Conservation (phyloP, 2,797 vertebrate genomes). For the Acropternis orthonyx region DNA sequence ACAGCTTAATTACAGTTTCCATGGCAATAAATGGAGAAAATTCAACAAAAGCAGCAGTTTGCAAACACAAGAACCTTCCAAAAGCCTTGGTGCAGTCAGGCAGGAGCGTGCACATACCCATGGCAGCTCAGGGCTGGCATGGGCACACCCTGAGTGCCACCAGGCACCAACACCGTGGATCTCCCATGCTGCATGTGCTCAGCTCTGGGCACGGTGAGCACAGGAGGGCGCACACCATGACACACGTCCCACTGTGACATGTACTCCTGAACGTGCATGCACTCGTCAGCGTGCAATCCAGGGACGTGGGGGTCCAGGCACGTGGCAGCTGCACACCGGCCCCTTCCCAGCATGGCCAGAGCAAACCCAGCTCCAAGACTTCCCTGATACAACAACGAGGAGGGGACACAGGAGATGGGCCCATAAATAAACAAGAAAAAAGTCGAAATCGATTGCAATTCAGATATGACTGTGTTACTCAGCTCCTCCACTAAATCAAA, state of each 20-base stretch:
- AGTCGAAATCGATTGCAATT: neutral
- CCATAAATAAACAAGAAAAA: slow-evolving; percentile 6
- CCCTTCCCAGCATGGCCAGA: neutral
- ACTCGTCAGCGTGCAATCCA: neutral
- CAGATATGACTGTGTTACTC: neutral
- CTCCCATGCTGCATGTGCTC: rapidly evolving
- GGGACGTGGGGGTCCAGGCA: rapidly evolving
- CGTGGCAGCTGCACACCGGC: rapidly evolving
- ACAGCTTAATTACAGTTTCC: slow-evolving; percentile 61
- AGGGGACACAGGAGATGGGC: neutral
- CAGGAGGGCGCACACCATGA: neutral
- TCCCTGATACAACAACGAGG: neutral
- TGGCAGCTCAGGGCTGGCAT: neutral
- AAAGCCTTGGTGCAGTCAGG: neutral
- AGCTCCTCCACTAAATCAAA: slow-evolving; percentile 22
- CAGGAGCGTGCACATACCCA: rapidly evolving
- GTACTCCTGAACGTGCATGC: neutral
- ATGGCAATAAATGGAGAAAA: slow-evolving; percentile 49
- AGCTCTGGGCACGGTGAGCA: neutral
- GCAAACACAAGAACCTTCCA: slow-evolving; percentile 1
- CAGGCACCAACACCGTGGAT: neutral
- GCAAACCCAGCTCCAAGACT: neutral
- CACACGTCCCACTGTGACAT: neutral
- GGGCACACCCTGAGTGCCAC: neutral
- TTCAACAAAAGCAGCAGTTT: slow-evolving; percentile 16